These are phyloP conservation scores for Physocephala rufipes DNA, from an alignment of 2,888 invertebrate species.

Conservation along the genomic window DNA sequence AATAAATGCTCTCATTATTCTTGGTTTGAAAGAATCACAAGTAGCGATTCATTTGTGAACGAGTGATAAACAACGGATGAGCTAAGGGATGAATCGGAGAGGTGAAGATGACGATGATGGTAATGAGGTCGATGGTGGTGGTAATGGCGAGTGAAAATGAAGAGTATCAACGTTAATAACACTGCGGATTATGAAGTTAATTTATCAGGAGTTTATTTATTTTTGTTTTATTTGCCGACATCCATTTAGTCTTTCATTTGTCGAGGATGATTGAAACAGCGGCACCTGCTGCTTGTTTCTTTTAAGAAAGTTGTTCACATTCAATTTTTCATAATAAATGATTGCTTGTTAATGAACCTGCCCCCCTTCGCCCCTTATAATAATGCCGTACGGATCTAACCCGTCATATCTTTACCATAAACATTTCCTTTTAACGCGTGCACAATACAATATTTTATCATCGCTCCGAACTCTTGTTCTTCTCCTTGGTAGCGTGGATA, in stretches of 20 bases:
- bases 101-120: background rate
- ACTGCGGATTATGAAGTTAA: conserved; percentile 41
- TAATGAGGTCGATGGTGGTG: background rate
- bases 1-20: conserved; percentile 30
- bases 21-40: background rate
- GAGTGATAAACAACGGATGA: background rate
- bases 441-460: no score
- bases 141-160: conserved; percentile 15
- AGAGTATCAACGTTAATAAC: conserved; percentile 34
- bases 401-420: no score
- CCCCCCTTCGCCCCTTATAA: no score
- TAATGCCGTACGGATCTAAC: no score
- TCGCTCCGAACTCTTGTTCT: no score
- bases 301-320: background rate
- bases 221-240: conserved; percentile 27
- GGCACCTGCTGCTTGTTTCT: background rate
- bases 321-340: no score
- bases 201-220: conserved; percentile 43
- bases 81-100: background rate
- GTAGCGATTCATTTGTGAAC: background rate
- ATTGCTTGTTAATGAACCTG: no score
- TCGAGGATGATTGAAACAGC: background rate
- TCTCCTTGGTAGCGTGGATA: no score
- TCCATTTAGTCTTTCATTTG: background rate
- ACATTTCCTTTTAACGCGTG: no score